These are phyloP conservation scores for Lophotis ruficrista DNA, from an alignment of 2,113 vertebrate species.

Conservation along the genomic window DNA sequence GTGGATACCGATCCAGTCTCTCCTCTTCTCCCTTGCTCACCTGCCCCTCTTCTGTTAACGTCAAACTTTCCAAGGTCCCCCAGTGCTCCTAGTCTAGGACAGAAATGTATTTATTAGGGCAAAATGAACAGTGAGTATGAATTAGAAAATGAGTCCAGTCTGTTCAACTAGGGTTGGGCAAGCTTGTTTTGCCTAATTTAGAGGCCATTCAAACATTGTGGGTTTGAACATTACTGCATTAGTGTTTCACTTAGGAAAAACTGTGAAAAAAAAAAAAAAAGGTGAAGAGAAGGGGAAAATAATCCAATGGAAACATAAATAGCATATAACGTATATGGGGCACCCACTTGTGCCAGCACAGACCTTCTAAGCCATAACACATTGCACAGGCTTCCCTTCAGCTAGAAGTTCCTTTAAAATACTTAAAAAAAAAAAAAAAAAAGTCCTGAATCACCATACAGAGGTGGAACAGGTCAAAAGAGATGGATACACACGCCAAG, in stretches of 20 bases:
- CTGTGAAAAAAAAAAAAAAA: conserved; percentile 19
- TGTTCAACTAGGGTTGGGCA: conserved; percentile 58
- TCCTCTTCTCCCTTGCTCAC: not conserved
- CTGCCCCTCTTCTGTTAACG: not conserved
- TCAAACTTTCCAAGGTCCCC: conserved; percentile 35
- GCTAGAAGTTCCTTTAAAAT: not conserved
- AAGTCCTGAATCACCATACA: not conserved
- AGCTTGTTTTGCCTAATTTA: conserved; percentile 71
- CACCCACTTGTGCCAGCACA: conserved; percentile 43
- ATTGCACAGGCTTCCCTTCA: conserved; percentile 22
- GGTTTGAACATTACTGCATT: conserved; percentile 67
- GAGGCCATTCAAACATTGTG: conserved; percentile 73
- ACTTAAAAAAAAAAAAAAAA: not conserved
- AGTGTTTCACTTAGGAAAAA: conserved; percentile 70
- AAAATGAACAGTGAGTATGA: conserved; percentile 53
- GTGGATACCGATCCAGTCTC: rapidly evolving
- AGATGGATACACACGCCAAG: not conserved
- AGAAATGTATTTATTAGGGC: conserved; percentile 56
- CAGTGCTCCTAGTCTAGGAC: not conserved
- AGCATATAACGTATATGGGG: conserved; percentile 39
- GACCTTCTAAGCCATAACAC: conserved; percentile 37
- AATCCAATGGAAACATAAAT: conserved; percentile 67
- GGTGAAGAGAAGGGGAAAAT: conserved; percentile 16
- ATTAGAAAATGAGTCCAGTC: conserved; percentile 51
- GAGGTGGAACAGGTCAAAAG: not conserved